Conservation (phyloP, 2,113 vertebrate species). For the Vireo altiloquus region DNA sequence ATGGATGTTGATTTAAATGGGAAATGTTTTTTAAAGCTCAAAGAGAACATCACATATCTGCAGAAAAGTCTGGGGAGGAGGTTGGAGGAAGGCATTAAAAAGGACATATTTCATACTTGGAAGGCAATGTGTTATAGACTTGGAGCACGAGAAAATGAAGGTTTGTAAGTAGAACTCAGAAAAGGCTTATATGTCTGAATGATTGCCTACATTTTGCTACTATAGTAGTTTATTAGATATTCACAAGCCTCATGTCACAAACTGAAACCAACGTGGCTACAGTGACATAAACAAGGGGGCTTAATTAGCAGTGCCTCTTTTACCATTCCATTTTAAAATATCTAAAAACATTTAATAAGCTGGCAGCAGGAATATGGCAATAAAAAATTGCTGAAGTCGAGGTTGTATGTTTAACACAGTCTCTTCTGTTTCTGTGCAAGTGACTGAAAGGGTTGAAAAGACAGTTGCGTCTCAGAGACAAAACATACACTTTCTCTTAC, state of each 20-base stretch:
- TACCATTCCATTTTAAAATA: not conserved
- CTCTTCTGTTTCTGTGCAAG: not conserved
- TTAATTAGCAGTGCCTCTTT: not conserved
- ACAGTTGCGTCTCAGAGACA: not conserved
- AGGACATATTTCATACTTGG: not conserved
- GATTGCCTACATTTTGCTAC: not conserved
- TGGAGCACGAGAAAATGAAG: not conserved
- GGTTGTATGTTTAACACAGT: not conserved
- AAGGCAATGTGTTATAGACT: not conserved
- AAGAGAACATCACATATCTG: not conserved
- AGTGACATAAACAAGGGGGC: not conserved
- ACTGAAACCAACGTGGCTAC: not conserved
- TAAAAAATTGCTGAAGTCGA: not conserved
- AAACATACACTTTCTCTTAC: not conserved
- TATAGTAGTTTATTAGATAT: not conserved
- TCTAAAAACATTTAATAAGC: not conserved
- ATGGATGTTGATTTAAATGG: conserved; percentile 25
- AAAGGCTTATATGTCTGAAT: not conserved
- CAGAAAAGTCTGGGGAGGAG: not conserved
- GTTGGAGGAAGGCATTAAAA: not conserved
- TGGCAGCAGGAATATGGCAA: not conserved
- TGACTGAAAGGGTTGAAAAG: not conserved
- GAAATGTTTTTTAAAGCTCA: conserved; percentile 4
- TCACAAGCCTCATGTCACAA: not conserved
- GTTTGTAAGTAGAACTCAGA: not conserved